Evolutionary conservation across 2,113 vertebrate genomes (phyloP).

Genomic region (Lamprologus ornatipinnis): DNA sequence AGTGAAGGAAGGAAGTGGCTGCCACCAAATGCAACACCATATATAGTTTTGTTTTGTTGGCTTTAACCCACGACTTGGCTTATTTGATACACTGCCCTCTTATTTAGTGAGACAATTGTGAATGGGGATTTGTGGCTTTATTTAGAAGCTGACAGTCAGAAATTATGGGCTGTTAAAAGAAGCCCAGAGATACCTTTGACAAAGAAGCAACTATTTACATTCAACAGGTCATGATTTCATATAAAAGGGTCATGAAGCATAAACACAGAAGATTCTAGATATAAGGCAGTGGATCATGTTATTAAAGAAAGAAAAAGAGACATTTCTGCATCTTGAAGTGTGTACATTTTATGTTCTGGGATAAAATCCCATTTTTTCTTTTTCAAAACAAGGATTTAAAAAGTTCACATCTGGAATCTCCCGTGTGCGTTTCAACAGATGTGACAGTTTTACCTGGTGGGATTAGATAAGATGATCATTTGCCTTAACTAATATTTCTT

Average conservation of each 20-base stretch:
- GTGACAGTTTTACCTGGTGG: background rate
- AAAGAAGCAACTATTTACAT: background rate
- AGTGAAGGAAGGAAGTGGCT: background rate
- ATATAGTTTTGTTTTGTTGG: background rate
- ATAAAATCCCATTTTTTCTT: background rate
- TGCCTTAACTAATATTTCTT: background rate
- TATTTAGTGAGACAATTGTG: background rate
- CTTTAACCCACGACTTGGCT: background rate
- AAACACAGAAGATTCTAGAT: background rate
- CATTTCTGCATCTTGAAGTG: background rate
- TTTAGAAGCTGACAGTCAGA: background rate
- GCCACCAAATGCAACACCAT: background rate
- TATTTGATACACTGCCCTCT: background rate
- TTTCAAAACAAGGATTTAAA: background rate
- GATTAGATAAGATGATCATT: background rate
- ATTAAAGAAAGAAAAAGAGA: background rate
- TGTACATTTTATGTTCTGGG: background rate
- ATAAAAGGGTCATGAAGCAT: background rate
- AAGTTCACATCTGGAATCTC: background rate
- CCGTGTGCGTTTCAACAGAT: background rate
- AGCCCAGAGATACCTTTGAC: background rate
- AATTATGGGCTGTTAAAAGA: background rate
- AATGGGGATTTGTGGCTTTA: background rate
- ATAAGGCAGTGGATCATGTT: background rate
- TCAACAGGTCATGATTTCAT: background rate